Evolutionary conservation across 1,140 invertebrate genomes (phyloP).

Genomic region (Agrilus planipennis): DNA sequence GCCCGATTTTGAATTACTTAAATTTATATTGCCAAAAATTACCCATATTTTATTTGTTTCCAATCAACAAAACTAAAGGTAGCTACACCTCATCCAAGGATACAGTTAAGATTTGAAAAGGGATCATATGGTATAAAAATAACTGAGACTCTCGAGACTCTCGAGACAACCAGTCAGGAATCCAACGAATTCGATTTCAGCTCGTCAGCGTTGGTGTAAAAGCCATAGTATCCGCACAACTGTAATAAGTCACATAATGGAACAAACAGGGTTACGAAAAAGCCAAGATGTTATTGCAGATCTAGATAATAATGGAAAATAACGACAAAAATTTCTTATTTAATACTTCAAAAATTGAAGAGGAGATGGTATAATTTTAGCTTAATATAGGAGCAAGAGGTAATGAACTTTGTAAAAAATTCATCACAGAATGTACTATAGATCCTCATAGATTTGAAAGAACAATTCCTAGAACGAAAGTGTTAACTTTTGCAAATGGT

Average conservation of each 20-base stretch:
- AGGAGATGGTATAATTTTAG: conserved; percentile 11
- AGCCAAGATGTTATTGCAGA: conserved; percentile 8
- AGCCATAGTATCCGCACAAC: conserved; percentile 11
- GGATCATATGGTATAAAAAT: conserved; percentile 6
- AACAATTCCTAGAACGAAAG: conserved; percentile 17
- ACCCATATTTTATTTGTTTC: conserved; percentile 16
- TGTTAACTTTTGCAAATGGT: conserved; percentile 15
- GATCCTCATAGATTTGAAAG: conserved; percentile 19
- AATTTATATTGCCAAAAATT: conserved; percentile 14
- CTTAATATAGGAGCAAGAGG: conserved; percentile 11
- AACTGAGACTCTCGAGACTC: not conserved
- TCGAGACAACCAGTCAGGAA: conserved; percentile 7
- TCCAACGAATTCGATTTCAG: conserved; percentile 18
- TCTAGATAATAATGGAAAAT: conserved; percentile 8
- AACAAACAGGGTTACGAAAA: conserved; percentile 6
- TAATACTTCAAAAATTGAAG: conserved; percentile 17
- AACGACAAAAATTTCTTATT: conserved; percentile 11
- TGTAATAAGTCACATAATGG: conserved; percentile 12
- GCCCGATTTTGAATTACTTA: conserved; percentile 16
- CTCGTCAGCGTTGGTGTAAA: conserved; percentile 13
- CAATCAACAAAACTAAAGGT: conserved; percentile 20
- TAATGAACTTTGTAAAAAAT: conserved; percentile 12
- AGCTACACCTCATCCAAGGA: conserved; percentile 18
- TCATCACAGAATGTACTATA: conserved; percentile 18
- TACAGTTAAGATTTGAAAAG: conserved; percentile 14